Evolutionary conservation across 2,113 vertebrate genomes (phyloP), one percentile per base, ranked within the genome.

Genomic region (Hystrix cristata): DNA sequence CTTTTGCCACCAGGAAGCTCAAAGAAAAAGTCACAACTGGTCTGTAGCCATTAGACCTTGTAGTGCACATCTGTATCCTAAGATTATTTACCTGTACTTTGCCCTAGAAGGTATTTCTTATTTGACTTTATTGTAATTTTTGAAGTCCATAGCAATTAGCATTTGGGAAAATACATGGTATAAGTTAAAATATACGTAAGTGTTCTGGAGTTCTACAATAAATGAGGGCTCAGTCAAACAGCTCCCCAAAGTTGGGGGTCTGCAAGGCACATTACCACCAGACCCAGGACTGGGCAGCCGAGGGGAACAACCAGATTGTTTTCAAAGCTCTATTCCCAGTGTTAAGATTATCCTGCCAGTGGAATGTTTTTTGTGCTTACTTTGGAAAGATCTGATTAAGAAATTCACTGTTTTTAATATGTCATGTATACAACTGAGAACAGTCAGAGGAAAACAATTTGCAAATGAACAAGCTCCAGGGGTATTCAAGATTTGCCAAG

Each of bases 381-480:
- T 29, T 94, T 93, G 80, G 31, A 87, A 74, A 94, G 67, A 86
- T 5, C n/a, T 72, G 38, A 76, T 90, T 60, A 89, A 93, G 57
- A 96, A 91, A 88, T 69, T 62, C 29, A 83, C 64, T 88, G 48
- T 91, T 96, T 97, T 78, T 62, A 74, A 76, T 48, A 81, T 71
- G 7, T 84, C 59, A n/a, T 89, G 38, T 57, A 82, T 38, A 81
- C 76, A 59, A 90, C 71, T 18, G 51, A 96, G 83, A 94, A 94
- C 43, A 90, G 31, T 69, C 85, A 67, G 81, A 95, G 48, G 51
- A 88, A 90, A 97, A 90, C 60, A 92, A 48, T 88, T 91, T 94
- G 43, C 55, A 90, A 85, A 86, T 55, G 93, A 96, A 46, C 21
- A 94, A 93, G 57, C 69, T 95, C 64, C 43, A 72, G 46, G 12